Base-by-base conservation (phyloP, 2,113 vertebrate genomes). In the Gyps fulvus region DNA sequence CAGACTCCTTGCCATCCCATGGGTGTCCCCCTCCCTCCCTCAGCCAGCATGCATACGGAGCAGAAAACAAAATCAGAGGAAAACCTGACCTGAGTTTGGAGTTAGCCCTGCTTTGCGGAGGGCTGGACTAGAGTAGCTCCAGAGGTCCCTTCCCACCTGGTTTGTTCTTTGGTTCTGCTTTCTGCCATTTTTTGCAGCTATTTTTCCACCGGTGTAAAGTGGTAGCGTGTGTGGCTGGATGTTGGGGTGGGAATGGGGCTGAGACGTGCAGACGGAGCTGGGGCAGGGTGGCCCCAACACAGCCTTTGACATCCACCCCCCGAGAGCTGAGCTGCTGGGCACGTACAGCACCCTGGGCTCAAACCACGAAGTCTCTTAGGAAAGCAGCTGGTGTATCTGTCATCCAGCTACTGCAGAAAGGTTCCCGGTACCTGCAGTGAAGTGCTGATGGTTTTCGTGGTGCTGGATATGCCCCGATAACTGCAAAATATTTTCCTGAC, bases 181-280 rank as follows among this genome's bases (percentile, higher is more conserved):
- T 52, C 36, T 84, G 52, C 7, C 61, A 15, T 14, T 55, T 58
- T 49, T 65, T 52, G 16, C 0, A 0, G 49, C 8, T 40, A n/a
- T 76, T 89, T 47, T 59, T 42, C 66, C 40, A 17, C 43, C 15
- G 40, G 15, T 72, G 34, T 34, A 13, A 84, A 79, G 65, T 4
- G 15, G 27, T 22, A 54, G 29, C 2, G 3, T 54, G 38, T 0
- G 2, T 19, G 43, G 38, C 38, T 52, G 72, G 52, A 19, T 23
- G 27, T 5, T 54, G 59, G 31, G 31, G 40, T 84, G 36, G 59
- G 25, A 79, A 42, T 27, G n/a, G 45, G 20, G 38, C 80, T 29
- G 59, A 66, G n/a, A 32, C 34, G n/a, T n/a, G 32, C 17, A 63
- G 61, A 18, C n/a, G 34, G 40, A 80, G 45, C 36, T 74, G 67